These are phyloP conservation scores for Champsocephalus esox DNA, from an alignment of 2,797 vertebrate genomes.

Conservation along the genomic window DNA sequence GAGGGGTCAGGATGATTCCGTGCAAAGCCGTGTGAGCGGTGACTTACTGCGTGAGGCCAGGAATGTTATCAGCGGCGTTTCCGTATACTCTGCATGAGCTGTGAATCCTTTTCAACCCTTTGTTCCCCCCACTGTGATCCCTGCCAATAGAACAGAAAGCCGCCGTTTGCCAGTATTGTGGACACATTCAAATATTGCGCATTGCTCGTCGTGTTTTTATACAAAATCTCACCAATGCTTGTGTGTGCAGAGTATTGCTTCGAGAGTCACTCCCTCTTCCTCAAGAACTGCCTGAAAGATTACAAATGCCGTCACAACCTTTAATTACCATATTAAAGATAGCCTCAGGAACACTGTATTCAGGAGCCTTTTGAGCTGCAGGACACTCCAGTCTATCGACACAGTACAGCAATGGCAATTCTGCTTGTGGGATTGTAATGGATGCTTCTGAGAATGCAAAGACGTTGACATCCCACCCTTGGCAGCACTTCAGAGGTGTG, in stretches of 20 bases:
- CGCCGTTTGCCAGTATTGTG: not conserved
- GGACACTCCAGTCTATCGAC: not conserved
- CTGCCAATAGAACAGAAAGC: slow-evolving; percentile 70
- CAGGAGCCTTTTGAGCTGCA: not conserved
- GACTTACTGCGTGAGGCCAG: slow-evolving; percentile 95
- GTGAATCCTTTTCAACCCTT: slow-evolving; percentile 86
- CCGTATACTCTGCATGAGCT: slow-evolving; percentile 92
- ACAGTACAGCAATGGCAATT: not conserved
- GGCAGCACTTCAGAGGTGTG: not conserved
- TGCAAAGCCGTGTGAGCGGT: slow-evolving; percentile 8
- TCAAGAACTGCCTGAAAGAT: slow-evolving; percentile 87
- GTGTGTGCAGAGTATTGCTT: slow-evolving; percentile 97
- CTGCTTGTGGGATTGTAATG: not conserved
- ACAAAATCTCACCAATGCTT: slow-evolving; percentile 93
- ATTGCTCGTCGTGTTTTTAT: not conserved
- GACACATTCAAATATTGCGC: not conserved
- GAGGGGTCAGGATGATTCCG: slow-evolving; percentile 17
- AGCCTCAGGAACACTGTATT: slow-evolving; percentile 13
- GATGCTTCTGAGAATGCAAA: not conserved
- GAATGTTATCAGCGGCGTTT: slow-evolving; percentile 91
- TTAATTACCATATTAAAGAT: slow-evolving; percentile 2
- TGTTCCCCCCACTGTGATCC: slow-evolving; percentile 97
- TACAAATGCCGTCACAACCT: slow-evolving; percentile 30
- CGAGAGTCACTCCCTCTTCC: slow-evolving; percentile 89
- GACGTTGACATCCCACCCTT: not conserved